Base-by-base conservation (phyloP, 2,797 vertebrate species). In the Falco rusticolus region DNA sequence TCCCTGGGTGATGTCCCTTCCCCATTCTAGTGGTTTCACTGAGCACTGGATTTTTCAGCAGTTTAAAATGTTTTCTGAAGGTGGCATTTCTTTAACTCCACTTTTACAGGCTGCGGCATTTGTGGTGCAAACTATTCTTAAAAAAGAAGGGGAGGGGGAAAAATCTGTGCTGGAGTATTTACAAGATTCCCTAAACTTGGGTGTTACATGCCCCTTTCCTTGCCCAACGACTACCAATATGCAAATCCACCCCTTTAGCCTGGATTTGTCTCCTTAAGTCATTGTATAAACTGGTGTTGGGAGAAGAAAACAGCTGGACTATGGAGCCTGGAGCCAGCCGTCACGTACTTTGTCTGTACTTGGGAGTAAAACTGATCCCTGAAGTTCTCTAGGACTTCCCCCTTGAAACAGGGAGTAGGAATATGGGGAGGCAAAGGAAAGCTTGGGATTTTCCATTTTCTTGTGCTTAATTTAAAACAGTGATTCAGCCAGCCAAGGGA, bases 391-490 rank as follows among this genome's bases (percentile, higher is more conserved):
- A 57, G 70, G 74, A 77, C 71, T 79, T 82, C 9, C 21, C 41
- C 20, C 47, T 78, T 69, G 57, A 83, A 91, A 64, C 4, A 17
- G 28, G 54, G 78, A 51, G 54, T 33, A 47, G 69, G 68, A 94
- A 37, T 84, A 76, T 4, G 12, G 66, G n/a, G 25, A 84, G 54
- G 69, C 33, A 37, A 41, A 81, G 87, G 84, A 90, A 81, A 89
- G 33, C 65, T 83, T 79, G 94, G 82, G 90, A 53, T 91, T 96
- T 97, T 95, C 94, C 92, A 47, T 93, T 3, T 64, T 85, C 75
- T 84, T 70, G 11, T 88, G 61, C 61, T 89, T 88, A 87, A 95
- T 88, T 91, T 91, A 86, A 89, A 81, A 4, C 11, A 8, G 45
- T 83, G 89, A 78, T 95, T 95, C 84, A 91, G 50, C 24, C 74